Evolutionary conservation across 23 tunicate genomes (phyloP), one percentile per base, ranked within the genome.

Genomic region (Trididemnum nubilum): DNA sequence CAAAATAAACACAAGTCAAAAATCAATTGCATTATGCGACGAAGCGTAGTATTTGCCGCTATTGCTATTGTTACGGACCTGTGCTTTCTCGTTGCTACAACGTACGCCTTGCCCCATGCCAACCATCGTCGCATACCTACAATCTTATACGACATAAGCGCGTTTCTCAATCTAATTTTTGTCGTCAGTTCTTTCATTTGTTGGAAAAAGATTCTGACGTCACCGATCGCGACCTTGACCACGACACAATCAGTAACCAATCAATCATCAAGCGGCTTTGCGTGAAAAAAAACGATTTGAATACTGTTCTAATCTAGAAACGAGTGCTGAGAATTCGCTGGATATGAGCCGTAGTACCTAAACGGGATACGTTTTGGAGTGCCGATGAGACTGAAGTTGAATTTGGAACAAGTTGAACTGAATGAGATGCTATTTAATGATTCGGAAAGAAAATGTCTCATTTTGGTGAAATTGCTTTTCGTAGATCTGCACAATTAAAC

Each of bases 151-250:
- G 88, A 85, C 51, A 33, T 85, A 31, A 85, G 66, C 44, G 72
- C 78, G 28, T 76, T 76, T 28, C 27, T 76, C 30, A 85, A 85
- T 34, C 58, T 85, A 0, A 33, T 85, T 25, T 36, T 78, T 65
- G 76, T 85, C 25, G 78, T 85, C 24, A 27, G 79, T 36, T 85
- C 88, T 23, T 85, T 85, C 67, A 35, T 51, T 30, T 34, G 57
- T 35, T 85, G 78, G 83, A 76, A 76, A 49, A 65, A 64, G 22
- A 85, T 85, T 35, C 33, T 85, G 12, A 29, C 26, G 1, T 39
- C 88, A n/a, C 81, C 81, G 2, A 32, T 39, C 2, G 28, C 7
- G n/a, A 33, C 38, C 7, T 38, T 32, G 7, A 7, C 74, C 12
- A 12, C 18, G 12, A 3, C 31, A 30, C 37, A 37, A 4, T 67